Percentiles rank a stretch among this genome's conserved stretches.
These are phyloP conservation scores for Ctenomys sociabilis DNA, from an alignment of 2,113 vertebrate species.

Conservation along the genomic window DNA sequence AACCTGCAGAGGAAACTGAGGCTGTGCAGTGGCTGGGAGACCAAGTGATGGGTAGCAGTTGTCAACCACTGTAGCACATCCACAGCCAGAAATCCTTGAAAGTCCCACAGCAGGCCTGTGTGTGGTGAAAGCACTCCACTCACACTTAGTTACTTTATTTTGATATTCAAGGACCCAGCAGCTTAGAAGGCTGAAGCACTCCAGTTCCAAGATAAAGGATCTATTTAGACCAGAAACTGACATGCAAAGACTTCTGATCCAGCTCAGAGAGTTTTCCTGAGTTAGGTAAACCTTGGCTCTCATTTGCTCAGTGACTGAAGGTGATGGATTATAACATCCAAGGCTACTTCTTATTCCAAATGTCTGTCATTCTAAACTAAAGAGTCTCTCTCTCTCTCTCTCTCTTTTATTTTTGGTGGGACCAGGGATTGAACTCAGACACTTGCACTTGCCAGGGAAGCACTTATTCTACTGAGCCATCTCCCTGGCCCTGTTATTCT, in stretches of 20 bases:
- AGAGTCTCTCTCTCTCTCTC: too few relatives aligned
- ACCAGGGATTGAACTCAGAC: too few relatives aligned
- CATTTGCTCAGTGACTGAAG: neutral
- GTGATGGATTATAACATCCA: neutral
- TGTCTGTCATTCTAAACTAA: neutral
- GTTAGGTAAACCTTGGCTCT: neutral
- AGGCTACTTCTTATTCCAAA: neutral
- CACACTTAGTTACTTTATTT: conserved; percentile 19
- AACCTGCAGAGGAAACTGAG: neutral
- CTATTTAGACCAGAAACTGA: neutral
- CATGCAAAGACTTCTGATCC: neutral
- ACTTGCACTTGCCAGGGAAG: too few relatives aligned
- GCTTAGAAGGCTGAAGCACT: neutral
- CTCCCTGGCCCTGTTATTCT: too few relatives aligned
- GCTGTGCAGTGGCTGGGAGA: neutral
- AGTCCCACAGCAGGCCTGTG: neutral
- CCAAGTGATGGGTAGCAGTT: neutral
- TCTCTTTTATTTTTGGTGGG: too few relatives aligned
- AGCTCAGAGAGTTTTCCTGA: neutral
- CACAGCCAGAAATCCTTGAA: neutral
- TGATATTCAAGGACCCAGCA: neutral
- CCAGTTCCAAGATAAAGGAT: neutral
- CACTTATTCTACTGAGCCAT: too few relatives aligned
- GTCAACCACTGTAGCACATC: neutral
- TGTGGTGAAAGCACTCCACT: neutral